Base-by-base conservation (phyloP, 2,797 vertebrate species). In the Phyllotis vaccarum region DNA sequence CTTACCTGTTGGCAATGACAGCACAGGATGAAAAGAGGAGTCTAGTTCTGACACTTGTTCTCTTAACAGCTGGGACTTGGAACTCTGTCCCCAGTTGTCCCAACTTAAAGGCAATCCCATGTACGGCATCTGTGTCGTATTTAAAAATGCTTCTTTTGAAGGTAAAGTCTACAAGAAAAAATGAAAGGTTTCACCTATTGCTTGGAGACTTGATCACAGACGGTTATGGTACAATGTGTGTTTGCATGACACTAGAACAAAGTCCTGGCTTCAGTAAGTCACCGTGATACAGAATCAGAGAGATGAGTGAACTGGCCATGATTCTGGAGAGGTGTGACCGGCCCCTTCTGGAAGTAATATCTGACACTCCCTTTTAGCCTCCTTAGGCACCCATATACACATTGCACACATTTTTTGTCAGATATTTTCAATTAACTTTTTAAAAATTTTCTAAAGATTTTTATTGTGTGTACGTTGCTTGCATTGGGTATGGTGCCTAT, bases 1-100 rank as follows among this genome's bases (percentile, higher is more conserved):
- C 97, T 97, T 98, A 99, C 99, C 99, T 98, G 98, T 98, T 79
- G 98, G 98, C 90, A 99, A 97, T 85, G 99, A 98, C 16, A 98
- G 88, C 60, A 98, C 98, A 6, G 98, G 97, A 93, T 99, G 98
- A 94, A 98, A 97, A 96, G 98, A 98, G 52, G 98, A 96, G 86
- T 99, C 98, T 96, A 98, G 68, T 93, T 98, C 97, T 95, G 98
- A 98, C 64, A 98, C 97, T 10, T 98, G 98, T 95, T 98, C 88
- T 56, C 79, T 98, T 54, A 98, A 76, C 58, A 98, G 92, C 72
- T 96, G 96, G 76, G 98, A 97, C 88, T 97, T 96, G 6, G 94
- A 56, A 64, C 49, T 97, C 92, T 90, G 95, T 37, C 98, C 97
- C 92, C 96, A 98, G 87, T 91, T 97, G 87, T 85, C 97, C 80